Percentiles rank a stretch among this genome's conserved stretches.
phyloP scores from a whole-genome alignment of 2,888 invertebrate genomes.

The Troilus luridus region DNA sequence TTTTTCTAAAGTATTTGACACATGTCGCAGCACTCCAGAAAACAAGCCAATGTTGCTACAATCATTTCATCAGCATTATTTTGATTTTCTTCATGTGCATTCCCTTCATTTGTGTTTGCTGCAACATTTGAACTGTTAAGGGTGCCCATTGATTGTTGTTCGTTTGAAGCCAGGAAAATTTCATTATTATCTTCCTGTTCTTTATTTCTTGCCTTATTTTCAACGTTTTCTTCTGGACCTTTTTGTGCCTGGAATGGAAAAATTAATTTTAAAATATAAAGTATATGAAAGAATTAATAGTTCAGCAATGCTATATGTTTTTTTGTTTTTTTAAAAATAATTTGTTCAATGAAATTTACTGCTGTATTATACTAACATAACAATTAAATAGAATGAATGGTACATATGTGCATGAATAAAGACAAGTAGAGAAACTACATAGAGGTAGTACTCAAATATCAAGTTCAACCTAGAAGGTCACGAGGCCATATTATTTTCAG shows the following conservation, averaged over 20 bases:
- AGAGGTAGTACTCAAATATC: no score
- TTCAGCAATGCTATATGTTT: no score
- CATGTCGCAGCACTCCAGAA: not conserved
- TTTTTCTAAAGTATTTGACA: not conserved
- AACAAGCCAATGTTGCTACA: not conserved
- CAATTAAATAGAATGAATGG: no score
- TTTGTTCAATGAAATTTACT: no score
- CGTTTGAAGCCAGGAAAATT: not conserved
- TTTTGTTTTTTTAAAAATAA: no score
- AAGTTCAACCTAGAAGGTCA: no score
- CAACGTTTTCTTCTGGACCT: not conserved
- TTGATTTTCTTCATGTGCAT: not conserved
- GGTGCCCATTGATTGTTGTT: not conserved
- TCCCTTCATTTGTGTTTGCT: not conserved
- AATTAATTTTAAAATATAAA: not conserved
- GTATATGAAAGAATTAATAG: not conserved
- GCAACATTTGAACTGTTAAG: not conserved
- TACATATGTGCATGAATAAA: no score
- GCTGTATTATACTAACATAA: no score
- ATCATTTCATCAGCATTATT: not conserved
- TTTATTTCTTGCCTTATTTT: not conserved
- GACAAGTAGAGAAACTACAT: no score
- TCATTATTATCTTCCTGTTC: not conserved
- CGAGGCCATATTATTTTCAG: no score
- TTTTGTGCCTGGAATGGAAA: not conserved